Evolutionary conservation across 2,797 vertebrate species (phyloP).

Genomic region (Nannoperca australis): DNA sequence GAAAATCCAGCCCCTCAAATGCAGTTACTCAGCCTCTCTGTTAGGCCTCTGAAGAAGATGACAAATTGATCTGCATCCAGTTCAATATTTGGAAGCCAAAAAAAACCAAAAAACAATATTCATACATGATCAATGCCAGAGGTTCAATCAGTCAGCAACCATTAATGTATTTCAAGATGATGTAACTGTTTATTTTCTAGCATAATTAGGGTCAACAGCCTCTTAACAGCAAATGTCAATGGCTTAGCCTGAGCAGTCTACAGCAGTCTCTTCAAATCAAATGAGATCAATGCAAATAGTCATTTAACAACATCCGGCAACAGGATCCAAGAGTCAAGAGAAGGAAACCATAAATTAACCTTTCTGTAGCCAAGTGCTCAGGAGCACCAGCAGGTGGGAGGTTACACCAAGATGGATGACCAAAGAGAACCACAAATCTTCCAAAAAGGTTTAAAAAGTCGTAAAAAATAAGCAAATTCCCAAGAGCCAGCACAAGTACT

Average conservation of each 20-base stretch:
- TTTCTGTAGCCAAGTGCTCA: constrained; percentile 46
- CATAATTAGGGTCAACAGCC: background rate
- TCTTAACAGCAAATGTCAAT: constrained; percentile 10
- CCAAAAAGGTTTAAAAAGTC: constrained; percentile 5
- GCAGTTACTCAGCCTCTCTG: background rate
- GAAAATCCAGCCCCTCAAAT: constrained; percentile 1
- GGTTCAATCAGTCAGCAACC: constrained; percentile 6
- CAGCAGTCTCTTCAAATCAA: constrained; percentile 34
- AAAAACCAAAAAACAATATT: background rate
- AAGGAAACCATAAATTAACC: constrained; percentile 46
- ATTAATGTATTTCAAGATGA: background rate
- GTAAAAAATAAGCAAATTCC: background rate
- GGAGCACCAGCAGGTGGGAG: constrained; percentile 29
- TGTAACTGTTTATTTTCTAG: background rate
- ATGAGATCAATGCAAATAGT: constrained; percentile 50
- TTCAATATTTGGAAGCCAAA: constrained; percentile 10
- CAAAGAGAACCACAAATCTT: constrained; percentile 30
- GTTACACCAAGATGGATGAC: constrained; percentile 34
- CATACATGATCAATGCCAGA: background rate
- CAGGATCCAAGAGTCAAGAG: constrained; percentile 35
- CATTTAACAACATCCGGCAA: constrained; percentile 42
- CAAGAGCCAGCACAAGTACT: background rate
- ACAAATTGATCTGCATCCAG: constrained; percentile 6
- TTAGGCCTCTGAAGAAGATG: constrained; percentile 12
- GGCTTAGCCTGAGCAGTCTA: background rate